Conservation (phyloP, 2,113 vertebrate species). For the Notechis scutatus region DNA sequence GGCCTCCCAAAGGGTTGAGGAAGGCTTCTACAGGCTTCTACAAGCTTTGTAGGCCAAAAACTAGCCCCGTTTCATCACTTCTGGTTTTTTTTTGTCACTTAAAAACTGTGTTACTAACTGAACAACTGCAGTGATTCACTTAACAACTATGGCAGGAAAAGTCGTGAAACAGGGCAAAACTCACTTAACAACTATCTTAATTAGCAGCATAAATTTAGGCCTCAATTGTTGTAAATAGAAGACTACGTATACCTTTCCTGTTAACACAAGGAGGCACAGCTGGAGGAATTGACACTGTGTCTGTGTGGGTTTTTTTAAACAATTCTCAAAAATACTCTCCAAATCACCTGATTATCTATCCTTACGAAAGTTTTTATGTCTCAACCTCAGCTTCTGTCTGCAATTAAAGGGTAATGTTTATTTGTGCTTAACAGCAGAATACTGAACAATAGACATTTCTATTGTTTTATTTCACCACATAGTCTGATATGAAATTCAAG, state of each 20-base stretch:
- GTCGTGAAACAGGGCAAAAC: no score
- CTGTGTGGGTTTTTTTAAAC: neutral
- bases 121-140: no score
- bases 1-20: no score
- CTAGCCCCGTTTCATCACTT: no score
- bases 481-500: neutral
- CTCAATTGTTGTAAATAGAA: no score
- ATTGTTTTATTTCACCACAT: neutral
- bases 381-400: neutral
- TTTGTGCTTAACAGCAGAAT: neutral
- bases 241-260: neutral
- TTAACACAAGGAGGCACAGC: neutral
- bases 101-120: no score
- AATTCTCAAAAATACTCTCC: neutral
- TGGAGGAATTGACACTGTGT: neutral
- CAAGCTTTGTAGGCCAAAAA: no score
- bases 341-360: neutral
- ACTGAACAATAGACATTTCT: neutral
- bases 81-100: no score
- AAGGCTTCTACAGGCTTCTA: no score
- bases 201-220: no score
- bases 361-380: neutral
- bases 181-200: no score
- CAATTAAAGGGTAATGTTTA: neutral
- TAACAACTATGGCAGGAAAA: no score